Evolutionary conservation across 2,113 vertebrate genomes (phyloP).

Genomic region (Lipophrys pholis): DNA sequence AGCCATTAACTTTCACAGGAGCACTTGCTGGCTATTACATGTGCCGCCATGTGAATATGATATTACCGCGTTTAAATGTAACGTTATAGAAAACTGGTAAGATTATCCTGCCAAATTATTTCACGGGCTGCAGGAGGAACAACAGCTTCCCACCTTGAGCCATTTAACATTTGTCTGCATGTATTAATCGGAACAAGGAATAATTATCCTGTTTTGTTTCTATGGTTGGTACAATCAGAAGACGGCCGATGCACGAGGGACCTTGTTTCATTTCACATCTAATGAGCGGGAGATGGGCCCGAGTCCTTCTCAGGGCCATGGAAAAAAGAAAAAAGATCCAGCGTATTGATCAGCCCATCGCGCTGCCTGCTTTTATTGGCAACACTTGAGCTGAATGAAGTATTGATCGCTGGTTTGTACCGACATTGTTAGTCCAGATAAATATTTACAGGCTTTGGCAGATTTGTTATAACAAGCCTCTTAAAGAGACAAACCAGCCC

Average conservation of each 20-base stretch:
- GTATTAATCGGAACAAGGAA: conserved; percentile 47
- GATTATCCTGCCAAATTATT: not conserved
- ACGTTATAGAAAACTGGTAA: conserved; percentile 15
- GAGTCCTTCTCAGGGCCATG: conserved; percentile 12
- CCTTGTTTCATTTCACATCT: conserved; percentile 53
- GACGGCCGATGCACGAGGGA: conserved; percentile 41
- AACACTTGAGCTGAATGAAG: conserved; percentile 72
- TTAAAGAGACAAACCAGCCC: conserved; percentile 31
- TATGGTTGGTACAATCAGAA: conserved; percentile 26
- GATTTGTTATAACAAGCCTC: conserved; percentile 52
- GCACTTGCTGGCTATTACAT: conserved; percentile 31
- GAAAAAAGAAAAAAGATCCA: conserved; percentile 17
- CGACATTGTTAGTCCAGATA: conserved; percentile 60
- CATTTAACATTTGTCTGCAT: conserved; percentile 27
- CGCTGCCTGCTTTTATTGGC: conserved; percentile 58
- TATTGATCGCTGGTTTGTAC: conserved; percentile 57
- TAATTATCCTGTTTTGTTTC: conserved; percentile 29
- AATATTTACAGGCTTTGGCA: conserved; percentile 67
- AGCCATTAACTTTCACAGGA: conserved; percentile 45
- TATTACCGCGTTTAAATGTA: conserved; percentile 38
- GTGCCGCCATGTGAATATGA: conserved; percentile 13
- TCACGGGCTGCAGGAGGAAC: not conserved
- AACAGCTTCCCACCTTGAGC: conserved; percentile 29
- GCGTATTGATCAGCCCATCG: conserved; percentile 55
- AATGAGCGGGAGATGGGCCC: conserved; percentile 60